Base-by-base conservation (phyloP, 2,888 invertebrate species). In the Micoletzkya japonica region DNA sequence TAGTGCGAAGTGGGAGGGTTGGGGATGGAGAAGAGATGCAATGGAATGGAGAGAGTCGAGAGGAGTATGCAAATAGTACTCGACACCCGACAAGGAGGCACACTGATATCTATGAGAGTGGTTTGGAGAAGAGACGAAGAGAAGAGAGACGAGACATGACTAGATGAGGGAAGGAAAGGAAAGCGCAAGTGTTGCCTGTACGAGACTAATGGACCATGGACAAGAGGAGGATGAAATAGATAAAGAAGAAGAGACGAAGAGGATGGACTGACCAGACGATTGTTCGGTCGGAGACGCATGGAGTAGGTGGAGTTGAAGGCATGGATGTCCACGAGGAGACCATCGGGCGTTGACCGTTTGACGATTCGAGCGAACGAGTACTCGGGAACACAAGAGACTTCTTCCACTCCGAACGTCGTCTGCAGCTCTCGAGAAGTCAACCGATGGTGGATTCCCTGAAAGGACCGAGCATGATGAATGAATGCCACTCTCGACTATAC, bases 241-340 rank as follows among this genome's bases (percentile, higher is more conserved):
- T 59, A 30, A 7, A 30, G 10, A 10, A 20, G 44, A 14, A 17
- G 10, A 14, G 20, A 44, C 10, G 44, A 44, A 20, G 10, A 44
- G 10, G 44, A 44, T 14, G 81, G 82, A 57, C 82, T 82, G 58
- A 84, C 73, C 34, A 84, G 75, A 39, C 75, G 70, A 28, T 73
- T 56, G 66, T 82, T 84, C 30, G 77, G 77, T 37, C 72, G 64
- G 2, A 84, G 70, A 39, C 82, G 71, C 52, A 84, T 71, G 32
- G 79, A 73, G 64, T 78, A 84, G 7, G 81, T 79, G 26, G 76
- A 71, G 69, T 84, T 80, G 78, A 78, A 84, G 1, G 83, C 84
- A n/a, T 73, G 58, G 60, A 85, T 80, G 32, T 71, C 70, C 67
- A 76, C 70, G 56, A 58, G 70, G n/a, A 78, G 30, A 1, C 28